Base-by-base conservation (phyloP, 2,113 vertebrate genomes). In the Corvus moneduloides region DNA sequence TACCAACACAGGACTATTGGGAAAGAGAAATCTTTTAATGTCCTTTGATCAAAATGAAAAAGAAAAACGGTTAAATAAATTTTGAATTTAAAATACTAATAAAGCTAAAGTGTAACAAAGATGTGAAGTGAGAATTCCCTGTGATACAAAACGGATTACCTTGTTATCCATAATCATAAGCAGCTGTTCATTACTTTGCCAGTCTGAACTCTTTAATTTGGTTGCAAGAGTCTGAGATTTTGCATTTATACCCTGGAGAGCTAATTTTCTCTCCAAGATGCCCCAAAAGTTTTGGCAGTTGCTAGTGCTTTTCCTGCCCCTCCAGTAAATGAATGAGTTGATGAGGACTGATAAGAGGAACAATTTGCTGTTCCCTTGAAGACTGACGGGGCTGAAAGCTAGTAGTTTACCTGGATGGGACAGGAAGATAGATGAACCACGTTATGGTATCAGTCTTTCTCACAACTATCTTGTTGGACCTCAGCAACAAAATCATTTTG, bases 211-310 rank as follows among this genome's bases (percentile, higher is more conserved):
- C 46, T 43, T 43, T 91, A 51, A 96, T 87, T 93, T 90, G 54
- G 16, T 80, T 94, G 62, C 79, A 94, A 89, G 37, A 80, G 20
- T 30, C 78, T 89, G 77, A 69, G 81, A 76, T 84, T 96, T 94
- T 97, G 94, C 94, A 95, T 94, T 89, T 89, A 75, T 84, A 43
- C 58, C 94, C 89, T 77, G 78, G 49, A 95, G 96, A 85, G 46
- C 12, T 91, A 94, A 95, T 96, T 93, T 97, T 93, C 62, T 85
- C 37, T 82, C 28, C n/a, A 77, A 51, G 63, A 71, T 73, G 58
- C 71, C 71, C 74, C 51, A 54, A 85, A 94, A 78, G 20, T 76
- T 82, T 94, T 97, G 95, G 91, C 93, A 95, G 66, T 73, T 87
- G 75, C 9, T 91, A 52, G 20, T 58, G 66, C 26, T 93, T 89